phyloP scores from a whole-genome alignment of 2,888 invertebrate genomes.

The Calameuta pallipes region DNA sequence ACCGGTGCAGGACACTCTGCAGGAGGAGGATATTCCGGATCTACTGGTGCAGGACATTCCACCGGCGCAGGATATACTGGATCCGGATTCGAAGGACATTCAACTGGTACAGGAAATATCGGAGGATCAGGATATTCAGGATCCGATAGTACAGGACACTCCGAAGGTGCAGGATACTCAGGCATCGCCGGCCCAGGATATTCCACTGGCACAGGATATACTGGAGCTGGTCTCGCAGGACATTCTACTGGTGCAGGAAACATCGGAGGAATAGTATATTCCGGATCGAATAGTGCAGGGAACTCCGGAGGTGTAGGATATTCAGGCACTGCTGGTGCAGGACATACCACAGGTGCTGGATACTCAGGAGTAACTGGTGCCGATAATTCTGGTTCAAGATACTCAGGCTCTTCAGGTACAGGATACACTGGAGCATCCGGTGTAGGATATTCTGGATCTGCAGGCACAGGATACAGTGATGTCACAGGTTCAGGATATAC shows the following conservation, averaged over 20 bases:
- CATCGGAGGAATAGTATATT: constrained; percentile 3
- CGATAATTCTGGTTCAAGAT: constrained; percentile 1
- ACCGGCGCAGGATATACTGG: constrained; percentile 8
- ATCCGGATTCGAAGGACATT: constrained; percentile 12
- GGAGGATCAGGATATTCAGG: constrained; percentile 1
- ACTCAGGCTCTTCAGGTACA: constrained; percentile 1
- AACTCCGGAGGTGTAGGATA: constrained; percentile 18
- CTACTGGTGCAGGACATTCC: constrained; percentile 9
- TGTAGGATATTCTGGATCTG: constrained; percentile 57
- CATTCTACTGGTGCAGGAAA: constrained; percentile 18
- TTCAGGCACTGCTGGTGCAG: constrained; percentile 22
- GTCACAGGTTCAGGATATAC: constrained; percentile 4
- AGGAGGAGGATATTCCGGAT: constrained; percentile 10
- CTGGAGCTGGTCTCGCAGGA: constrained; percentile 11
- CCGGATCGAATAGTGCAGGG: constrained; percentile 14
- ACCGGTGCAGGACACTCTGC: neutral
- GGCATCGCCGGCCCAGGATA: constrained; percentile 10
- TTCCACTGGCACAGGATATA: constrained; percentile 4
- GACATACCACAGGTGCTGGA: constrained; percentile 17
- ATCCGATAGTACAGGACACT: constrained; percentile 3
- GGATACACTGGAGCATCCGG: constrained; percentile 16
- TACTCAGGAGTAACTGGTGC: constrained; percentile 19
- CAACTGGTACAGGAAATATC: constrained; percentile 15
- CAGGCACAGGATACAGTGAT: neutral
- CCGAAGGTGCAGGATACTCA: constrained; percentile 14